These are phyloP conservation scores for Battus philenor DNA, from an alignment of 1,140 invertebrate species.

Conservation along the genomic window DNA sequence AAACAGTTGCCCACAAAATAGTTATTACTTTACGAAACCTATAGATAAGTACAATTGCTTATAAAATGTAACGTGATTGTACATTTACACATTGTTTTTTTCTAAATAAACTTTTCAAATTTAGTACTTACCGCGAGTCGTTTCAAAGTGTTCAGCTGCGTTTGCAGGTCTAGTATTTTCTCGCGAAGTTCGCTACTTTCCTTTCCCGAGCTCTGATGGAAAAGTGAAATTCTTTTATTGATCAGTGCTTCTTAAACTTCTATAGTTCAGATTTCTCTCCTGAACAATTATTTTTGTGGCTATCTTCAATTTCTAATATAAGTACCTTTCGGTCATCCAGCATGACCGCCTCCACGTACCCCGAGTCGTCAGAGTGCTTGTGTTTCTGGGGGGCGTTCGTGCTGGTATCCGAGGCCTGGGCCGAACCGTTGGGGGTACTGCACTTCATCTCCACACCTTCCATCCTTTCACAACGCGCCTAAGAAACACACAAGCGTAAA, in stretches of 20 bases:
- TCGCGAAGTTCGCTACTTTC: constrained; percentile 3
- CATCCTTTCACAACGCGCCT: too few relatives aligned
- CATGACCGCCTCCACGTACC: constrained; percentile 24
- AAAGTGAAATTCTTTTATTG: too few relatives aligned
- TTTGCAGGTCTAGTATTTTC: constrained; percentile 10
- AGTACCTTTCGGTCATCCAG: constrained; percentile 18
- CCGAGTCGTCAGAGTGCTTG: constrained; percentile 30
- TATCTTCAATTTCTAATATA: background rate
- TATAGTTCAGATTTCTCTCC: too few relatives aligned
- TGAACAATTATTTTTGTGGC: background rate
- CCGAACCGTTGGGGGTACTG: too few relatives aligned
- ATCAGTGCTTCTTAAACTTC: background rate
- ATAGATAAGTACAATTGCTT: too few relatives aligned
- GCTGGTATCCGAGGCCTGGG: background rate
- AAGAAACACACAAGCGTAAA: too few relatives aligned
- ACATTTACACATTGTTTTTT: too few relatives aligned
- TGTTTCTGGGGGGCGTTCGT: background rate
- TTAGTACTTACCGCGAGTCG: constrained; percentile 5
- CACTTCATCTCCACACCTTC: too few relatives aligned
- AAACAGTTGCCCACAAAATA: too few relatives aligned
- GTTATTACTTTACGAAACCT: too few relatives aligned
- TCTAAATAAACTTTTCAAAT: too few relatives aligned
- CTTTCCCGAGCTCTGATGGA: constrained; percentile 1
- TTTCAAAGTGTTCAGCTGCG: constrained; percentile 10
- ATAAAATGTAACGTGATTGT: too few relatives aligned